Evolutionary conservation across 2,888 invertebrate species (phyloP).

Genomic region (Dendrolimus houi): DNA sequence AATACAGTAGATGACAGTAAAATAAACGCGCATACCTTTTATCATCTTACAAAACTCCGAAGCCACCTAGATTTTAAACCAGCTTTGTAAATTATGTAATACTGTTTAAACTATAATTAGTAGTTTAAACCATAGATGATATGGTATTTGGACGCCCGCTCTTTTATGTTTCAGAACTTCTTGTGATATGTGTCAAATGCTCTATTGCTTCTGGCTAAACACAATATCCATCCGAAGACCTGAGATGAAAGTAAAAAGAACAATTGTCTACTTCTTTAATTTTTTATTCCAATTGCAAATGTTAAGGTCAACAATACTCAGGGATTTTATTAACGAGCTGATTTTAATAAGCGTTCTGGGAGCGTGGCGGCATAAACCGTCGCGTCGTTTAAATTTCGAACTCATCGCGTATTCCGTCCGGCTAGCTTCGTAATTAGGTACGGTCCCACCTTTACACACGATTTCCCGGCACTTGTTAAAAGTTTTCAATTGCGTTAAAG

Average conservation of each 20-base stretch:
- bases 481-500: constrained; percentile 75
- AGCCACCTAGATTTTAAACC: too few species aligned
- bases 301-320: constrained; percentile 29
- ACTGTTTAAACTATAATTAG: too few species aligned
- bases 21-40: too few species aligned
- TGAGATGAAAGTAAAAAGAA: background rate
- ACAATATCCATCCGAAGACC: too few species aligned
- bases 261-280: constrained; percentile 22
- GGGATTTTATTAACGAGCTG: constrained; percentile 52
- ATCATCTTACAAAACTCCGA: too few species aligned
- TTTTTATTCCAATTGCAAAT: constrained; percentile 24
- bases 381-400: constrained; percentile 55
- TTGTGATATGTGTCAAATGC: too few species aligned
- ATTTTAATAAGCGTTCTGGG: constrained; percentile 46
- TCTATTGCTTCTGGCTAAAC: too few species aligned
- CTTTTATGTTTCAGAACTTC: too few species aligned
- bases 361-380: constrained; percentile 14
- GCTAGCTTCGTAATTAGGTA: constrained; percentile 60
- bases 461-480: constrained; percentile 75
- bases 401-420: constrained; percentile 65
- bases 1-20: too few species aligned
- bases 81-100: too few species aligned
- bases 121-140: too few species aligned
- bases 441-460: constrained; percentile 71
- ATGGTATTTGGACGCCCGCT: too few species aligned